These are phyloP conservation scores for Rotaria macrura DNA, from an alignment of 2,888 invertebrate species.

Conservation along the genomic window DNA sequence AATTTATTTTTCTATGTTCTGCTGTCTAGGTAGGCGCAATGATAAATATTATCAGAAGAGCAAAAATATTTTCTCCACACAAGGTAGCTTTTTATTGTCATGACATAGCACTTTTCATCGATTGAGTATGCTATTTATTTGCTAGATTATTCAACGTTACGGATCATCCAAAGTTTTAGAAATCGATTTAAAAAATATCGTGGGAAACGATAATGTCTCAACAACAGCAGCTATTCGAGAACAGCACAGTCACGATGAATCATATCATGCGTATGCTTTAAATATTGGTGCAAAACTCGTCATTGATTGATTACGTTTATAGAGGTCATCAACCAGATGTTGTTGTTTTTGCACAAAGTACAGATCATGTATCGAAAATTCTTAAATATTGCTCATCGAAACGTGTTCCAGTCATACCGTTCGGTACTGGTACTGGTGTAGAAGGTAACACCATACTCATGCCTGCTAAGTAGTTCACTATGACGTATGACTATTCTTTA, in stretches of 20 bases:
- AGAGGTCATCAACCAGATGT: slow-evolving; percentile 49
- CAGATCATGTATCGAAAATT: slow-evolving; percentile 51
- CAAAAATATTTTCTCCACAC: not conserved
- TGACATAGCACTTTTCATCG: not conserved
- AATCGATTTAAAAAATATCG: slow-evolving; percentile 13
- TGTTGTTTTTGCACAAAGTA: slow-evolving; percentile 50
- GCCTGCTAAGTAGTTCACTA: slow-evolving; percentile 37
- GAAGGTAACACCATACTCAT: slow-evolving; percentile 51
- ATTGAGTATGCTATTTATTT: too few species aligned
- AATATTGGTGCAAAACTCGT: too few species aligned
- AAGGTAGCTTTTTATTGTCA: not conserved
- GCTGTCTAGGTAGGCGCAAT: not conserved
- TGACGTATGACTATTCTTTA: too few species aligned
- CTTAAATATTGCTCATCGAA: slow-evolving; percentile 49
- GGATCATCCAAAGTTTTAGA: not conserved
- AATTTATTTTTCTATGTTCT: not conserved
- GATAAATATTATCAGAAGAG: not conserved
- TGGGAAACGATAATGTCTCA: slow-evolving; percentile 23
- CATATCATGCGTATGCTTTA: slow-evolving; percentile 44
- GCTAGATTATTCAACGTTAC: not conserved
- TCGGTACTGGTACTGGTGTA: slow-evolving; percentile 54
- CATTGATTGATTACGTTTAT: slow-evolving; percentile 25
- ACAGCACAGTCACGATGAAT: slow-evolving; percentile 47
- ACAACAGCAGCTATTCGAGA: slow-evolving; percentile 34
- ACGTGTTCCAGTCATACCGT: slow-evolving; percentile 52